phyloP scores from a whole-genome alignment of 92 coral and sea anemone genomes.

The Muricea muricata region DNA sequence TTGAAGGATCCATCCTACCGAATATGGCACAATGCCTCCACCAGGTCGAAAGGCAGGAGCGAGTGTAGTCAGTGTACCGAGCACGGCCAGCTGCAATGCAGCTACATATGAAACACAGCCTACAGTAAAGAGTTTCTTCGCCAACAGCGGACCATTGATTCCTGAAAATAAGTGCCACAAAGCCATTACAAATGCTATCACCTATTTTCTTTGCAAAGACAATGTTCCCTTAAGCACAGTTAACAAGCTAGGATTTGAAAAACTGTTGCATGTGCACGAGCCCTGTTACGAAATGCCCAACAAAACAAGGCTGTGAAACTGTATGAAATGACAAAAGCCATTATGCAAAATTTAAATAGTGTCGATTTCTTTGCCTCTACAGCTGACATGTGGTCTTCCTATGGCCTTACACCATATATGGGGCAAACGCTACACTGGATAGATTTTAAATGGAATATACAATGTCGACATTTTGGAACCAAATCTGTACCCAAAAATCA shows the following conservation, averaged over 20 bases:
- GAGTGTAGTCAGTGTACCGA: no score
- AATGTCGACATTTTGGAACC: conserved; percentile 20
- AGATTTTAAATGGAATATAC: conserved; percentile 13
- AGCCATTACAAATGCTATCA: conserved; percentile 7
- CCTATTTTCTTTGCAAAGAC: conserved; percentile 13
- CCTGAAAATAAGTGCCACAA: conserved; percentile 29
- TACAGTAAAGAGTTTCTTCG: conserved; percentile 30
- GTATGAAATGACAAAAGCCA: background rate
- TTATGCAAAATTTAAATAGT: background rate
- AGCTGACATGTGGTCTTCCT: conserved; percentile 23
- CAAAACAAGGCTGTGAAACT: background rate
- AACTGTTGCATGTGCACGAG: background rate
- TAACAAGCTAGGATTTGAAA: background rate
- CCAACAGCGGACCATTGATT: conserved; percentile 19
- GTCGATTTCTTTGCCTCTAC: background rate
- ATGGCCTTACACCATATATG: conserved; percentile 4
- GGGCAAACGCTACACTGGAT: conserved; percentile 19
- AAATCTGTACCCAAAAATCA: conserved; percentile 17
- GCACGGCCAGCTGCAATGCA: background rate
- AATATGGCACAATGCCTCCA: conserved; percentile 5
- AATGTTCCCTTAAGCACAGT: conserved; percentile 17
- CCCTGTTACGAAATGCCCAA: background rate
- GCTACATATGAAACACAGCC: background rate
- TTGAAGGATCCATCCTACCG: background rate
- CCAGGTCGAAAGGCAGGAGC: conserved; percentile 17